Evolutionary conservation across 1,140 invertebrate species (phyloP), one percentile per base, ranked within the genome.

Genomic region (Uloborus diversus): DNA sequence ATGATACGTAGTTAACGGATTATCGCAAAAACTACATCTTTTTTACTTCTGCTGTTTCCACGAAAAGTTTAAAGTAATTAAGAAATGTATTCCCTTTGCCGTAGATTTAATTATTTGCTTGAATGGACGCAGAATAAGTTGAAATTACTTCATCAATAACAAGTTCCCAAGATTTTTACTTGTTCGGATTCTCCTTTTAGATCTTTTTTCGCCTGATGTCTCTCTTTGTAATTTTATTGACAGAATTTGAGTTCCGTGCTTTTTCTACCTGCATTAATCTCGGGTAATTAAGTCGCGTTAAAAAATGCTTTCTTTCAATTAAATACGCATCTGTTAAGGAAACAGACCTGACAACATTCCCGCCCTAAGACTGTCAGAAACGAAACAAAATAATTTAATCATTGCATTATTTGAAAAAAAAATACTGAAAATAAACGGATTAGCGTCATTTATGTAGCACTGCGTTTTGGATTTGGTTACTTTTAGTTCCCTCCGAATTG

Each of bases 81-180:
- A 75, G 70, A 75, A 75, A 75, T 75, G 70, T 35, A 71, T 61
- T 71, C 59, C 37, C 59, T 59, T 42, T 51, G 27, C 70, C 47
- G 51, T 51, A 62, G 57, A 75, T 75, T 75, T 75, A 75, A 75
- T 75, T 75, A 75, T 75, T 75, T 75, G 70, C 57, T 49, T 75
- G 57, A 75, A 75, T 75, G 70, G 28, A 75, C 20, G 17, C n/a
- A 20, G 35, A 75, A 62, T 64, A 75, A 75, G 57, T 75, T 75
- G 70, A 62, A 75, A 75, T 75, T 75, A 75, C 70, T 75, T 75
- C 70, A 75, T 75, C 70, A 75, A 75, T 75, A 75, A 75, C 70
- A 62, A 75, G 70, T 71, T 71, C 27, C 68, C 27, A 71, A 57
- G 51, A 71, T 71, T 69, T 69, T 69, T 69, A 69, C 64, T 27